Evolutionary conservation across 2,888 invertebrate genomes (phyloP).

Genomic region (Scaptomyza parva): DNA sequence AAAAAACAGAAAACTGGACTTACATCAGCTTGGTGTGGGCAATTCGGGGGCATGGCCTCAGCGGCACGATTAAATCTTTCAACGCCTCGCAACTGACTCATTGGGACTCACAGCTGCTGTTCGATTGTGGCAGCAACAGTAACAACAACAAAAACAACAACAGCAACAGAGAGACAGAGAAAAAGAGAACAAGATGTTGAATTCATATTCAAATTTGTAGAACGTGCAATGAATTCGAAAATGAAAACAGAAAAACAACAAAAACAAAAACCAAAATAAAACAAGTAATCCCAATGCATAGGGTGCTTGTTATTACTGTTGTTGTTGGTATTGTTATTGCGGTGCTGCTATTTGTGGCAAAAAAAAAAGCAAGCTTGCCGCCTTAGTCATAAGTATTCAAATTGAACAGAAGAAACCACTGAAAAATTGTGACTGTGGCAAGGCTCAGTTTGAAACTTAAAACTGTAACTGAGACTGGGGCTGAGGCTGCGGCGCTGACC

Average conservation of each 20-base stretch:
- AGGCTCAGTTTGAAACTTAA: slow-evolving; percentile 4
- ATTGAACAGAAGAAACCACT: slow-evolving; percentile 64
- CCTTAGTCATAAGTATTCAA: slow-evolving; percentile 72
- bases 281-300: slow-evolving; percentile 49
- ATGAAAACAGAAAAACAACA: slow-evolving; percentile 74
- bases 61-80: slow-evolving; percentile 76
- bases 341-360: slow-evolving; percentile 31
- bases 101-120: slow-evolving; percentile 66
- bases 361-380: slow-evolving; percentile 36
- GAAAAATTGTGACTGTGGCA: slow-evolving; percentile 20
- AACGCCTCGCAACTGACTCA: slow-evolving; percentile 79
- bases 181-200: slow-evolving; percentile 41
- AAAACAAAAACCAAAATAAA: slow-evolving; percentile 23
- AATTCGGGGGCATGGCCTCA: slow-evolving; percentile 55
- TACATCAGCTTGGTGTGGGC: slow-evolving; percentile 23
- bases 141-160: slow-evolving; percentile 9
- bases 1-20: slow-evolving; percentile 52
- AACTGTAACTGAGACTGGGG: background rate
- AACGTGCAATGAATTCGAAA: slow-evolving; percentile 77
- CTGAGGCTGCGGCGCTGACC: slow-evolving; percentile 45
- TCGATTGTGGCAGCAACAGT: slow-evolving; percentile 45
- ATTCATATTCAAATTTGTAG: slow-evolving; percentile 81
- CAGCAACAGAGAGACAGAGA: background rate
- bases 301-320: slow-evolving; percentile 41
- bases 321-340: slow-evolving; percentile 21